Conservation (phyloP, 2,797 vertebrate genomes). For the Otolemur crassicaudatus region DNA sequence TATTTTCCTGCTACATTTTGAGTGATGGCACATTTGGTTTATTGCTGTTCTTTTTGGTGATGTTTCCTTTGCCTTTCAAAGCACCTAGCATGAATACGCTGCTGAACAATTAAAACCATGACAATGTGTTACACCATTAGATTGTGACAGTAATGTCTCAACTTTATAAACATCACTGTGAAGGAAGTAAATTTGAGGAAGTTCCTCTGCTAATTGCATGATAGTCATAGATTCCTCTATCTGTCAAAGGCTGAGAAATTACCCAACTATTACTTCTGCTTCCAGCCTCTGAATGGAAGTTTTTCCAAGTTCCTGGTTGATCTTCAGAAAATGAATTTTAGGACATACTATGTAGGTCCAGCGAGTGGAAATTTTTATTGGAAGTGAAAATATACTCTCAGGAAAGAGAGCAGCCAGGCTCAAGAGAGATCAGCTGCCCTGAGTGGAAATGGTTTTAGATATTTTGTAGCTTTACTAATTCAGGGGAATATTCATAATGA, state of each 20-base stretch:
- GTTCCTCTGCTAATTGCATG: background rate
- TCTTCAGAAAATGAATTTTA: background rate
- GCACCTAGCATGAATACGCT: background rate
- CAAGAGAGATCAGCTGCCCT: background rate
- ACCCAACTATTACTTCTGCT: background rate
- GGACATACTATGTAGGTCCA: background rate
- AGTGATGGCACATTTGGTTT: background rate
- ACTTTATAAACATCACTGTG: background rate
- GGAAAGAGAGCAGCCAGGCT: background rate
- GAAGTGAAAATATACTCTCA: background rate
- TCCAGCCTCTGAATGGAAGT: background rate
- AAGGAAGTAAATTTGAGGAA: background rate
- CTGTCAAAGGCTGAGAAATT: background rate
- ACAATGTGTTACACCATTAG: background rate
- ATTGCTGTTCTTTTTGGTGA: background rate
- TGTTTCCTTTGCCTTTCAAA: background rate
- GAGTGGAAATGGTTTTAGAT: background rate
- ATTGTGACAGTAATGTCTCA: background rate
- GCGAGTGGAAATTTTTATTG: background rate
- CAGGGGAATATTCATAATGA: background rate
- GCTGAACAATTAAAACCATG: background rate
- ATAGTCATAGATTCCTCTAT: background rate
- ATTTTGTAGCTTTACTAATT: background rate
- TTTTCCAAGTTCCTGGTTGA: background rate
- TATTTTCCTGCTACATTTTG: background rate